Evolutionary conservation across 2,113 vertebrate species (phyloP), one percentile per base, ranked within the genome.

Genomic region (Ictalurus furcatus): DNA sequence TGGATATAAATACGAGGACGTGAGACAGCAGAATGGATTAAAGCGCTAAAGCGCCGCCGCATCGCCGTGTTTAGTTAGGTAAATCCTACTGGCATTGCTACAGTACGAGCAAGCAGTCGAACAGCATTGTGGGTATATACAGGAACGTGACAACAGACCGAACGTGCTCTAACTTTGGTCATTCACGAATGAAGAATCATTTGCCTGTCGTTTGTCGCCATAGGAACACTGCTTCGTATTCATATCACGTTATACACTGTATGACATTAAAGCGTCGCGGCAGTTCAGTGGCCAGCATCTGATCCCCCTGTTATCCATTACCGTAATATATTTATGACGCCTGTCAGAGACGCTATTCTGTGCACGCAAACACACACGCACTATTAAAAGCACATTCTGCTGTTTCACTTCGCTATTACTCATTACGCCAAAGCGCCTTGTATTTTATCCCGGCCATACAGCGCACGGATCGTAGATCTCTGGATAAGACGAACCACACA

Each of bases 351-450:
- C n/a, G 16, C 56, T 61, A 30, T 87, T 34, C 28, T 28, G 23
- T 34, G 13, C 61, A 44, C 65, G 40, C 80, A 44, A 54, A 30
- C 54, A 6, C 73, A 19, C 52, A 76, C 54, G 13, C 14, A 19
- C 79, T 21, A 44, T 40, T 19, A 58, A 69, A 52, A 16, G 17
- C 80, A 21, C 28, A 13, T 9, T 30, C 40, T 87, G n/a, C 74
- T 81, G 28, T 54, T 80, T 48, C 17, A 67, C 44, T 54, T 19
- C 28, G 40, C 76, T 69, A 30, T 71, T 56, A 28, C 82, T 71
- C 48, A 82, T 88, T 71, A 88, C 58, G 37, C 63, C 78, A 17
- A 17, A 40, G 86, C n/a, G 71, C 74, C 44, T 40, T 79, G 52
- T 67, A 54, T 87, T 79, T 65, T n/a, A 79, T 61, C 63, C 85